Percentiles rank a stretch among this genome's conserved stretches.
Conservation (phyloP, 1,140 invertebrate species). For the Leptinotarsa undecemlineata region DNA sequence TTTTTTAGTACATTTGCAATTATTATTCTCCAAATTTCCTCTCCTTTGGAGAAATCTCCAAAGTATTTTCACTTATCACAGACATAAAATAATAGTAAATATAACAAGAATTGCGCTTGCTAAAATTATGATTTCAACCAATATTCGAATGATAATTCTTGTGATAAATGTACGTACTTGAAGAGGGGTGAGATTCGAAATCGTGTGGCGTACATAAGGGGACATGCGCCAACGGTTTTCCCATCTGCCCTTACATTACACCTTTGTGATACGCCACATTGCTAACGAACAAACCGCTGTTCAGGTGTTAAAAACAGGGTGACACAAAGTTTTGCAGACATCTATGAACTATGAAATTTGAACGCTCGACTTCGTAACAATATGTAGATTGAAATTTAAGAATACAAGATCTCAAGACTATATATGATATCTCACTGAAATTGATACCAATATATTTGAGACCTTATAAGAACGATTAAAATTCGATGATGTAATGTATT, state of each 20-base stretch:
- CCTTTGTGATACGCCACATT: not conserved
- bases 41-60: too few species aligned
- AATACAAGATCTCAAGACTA: not conserved
- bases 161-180: not conserved
- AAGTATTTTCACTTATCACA: not conserved
- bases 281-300: not conserved
- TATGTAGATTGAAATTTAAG: not conserved
- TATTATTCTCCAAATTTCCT: too few species aligned
- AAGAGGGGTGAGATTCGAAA: not conserved
- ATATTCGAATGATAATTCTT: not conserved
- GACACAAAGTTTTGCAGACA: not conserved
- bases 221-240: conserved; percentile 1
- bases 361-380: not conserved
- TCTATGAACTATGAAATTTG: not conserved
- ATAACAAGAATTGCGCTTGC: too few species aligned
- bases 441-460: not conserved
- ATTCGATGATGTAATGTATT: not conserved
- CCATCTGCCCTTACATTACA: not conserved
- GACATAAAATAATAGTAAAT: not conserved
- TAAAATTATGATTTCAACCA: too few species aligned
- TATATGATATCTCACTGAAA: not conserved
- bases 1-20: too few species aligned
- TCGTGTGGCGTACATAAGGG: not conserved
- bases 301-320: not conserved
- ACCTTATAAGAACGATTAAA: not conserved